phyloP scores from a whole-genome alignment of 2,797 vertebrate species.

The Florisuga fusca region DNA sequence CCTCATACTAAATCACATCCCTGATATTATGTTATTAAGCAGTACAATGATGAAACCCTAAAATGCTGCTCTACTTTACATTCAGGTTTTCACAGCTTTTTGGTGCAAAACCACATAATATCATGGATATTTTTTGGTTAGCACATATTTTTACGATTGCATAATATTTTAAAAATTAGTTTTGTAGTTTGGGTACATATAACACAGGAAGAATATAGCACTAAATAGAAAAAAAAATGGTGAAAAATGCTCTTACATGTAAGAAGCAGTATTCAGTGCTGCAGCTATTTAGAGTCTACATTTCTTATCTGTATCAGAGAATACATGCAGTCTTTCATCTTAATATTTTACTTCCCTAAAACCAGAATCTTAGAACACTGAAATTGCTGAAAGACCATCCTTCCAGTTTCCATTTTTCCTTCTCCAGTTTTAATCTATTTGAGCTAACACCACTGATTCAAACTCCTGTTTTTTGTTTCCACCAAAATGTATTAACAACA shows the following conservation, averaged over 20 bases:
- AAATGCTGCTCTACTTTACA: not conserved
- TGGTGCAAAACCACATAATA: not conserved
- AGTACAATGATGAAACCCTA: not conserved
- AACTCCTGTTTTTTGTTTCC: not conserved
- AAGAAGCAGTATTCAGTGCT: not conserved
- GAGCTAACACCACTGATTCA: not conserved
- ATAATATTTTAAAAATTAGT: not conserved
- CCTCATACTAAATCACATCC: not conserved
- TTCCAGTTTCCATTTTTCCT: not conserved
- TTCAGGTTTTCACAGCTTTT: not conserved
- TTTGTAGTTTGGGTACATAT: not conserved
- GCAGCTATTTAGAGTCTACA: not conserved
- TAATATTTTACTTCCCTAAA: not conserved
- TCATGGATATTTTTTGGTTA: not conserved
- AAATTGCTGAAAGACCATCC: not conserved
- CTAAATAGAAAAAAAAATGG: not conserved
- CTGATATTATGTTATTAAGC: not conserved
- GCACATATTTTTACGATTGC: not conserved
- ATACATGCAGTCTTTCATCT: not conserved
- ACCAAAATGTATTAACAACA: not conserved
- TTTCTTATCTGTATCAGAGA: not conserved
- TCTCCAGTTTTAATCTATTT: not conserved
- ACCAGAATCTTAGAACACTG: not conserved
- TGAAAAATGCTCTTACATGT: not conserved
- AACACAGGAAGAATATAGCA: not conserved